Evolutionary conservation across 2,797 vertebrate species (phyloP), one percentile per base, ranked within the genome.

Genomic region (Eospalax fontanierii): DNA sequence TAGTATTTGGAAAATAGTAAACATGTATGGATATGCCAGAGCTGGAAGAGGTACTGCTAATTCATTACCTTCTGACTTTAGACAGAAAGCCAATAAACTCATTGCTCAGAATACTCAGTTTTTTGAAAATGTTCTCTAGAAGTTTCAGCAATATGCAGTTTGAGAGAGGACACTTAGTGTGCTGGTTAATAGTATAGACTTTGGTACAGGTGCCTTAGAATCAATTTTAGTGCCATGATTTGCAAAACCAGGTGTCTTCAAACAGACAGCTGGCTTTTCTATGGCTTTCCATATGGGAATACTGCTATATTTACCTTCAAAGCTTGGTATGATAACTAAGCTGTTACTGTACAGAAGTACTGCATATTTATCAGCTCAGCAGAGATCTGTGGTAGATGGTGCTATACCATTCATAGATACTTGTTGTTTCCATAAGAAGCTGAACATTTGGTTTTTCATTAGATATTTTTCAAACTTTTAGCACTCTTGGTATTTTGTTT

Each of bases 1-100:
- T 33, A 73, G 22, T 71, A 40, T 78, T 88, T 85, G 61, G 50
- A 84, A 97, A 93, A 59, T 2, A 85, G 28, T 95, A 81, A 87
- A 46, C 30, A 50, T n/a, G 18, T 35, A 3, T 35, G 6, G 57
- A 21, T 59, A 68, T 43, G 70, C 14, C 54, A 74, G 93, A 22
- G 15, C 63, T 74, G 24, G 78, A 81, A 95, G 68, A 46, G n/a
- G 19, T 74, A 68, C 68, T 94, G 46, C 80, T 83, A 81, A 87
- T 87, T 76, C 65, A 65, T 85, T 81, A 7, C 54, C 50, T 81
- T 70, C 26, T 90, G 74, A 11, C 40, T 79, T 79, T 73, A 91
- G 59, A 33, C 54, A 89, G 78, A 82, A 63, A 28, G 59, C 91
- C 35, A 78, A 43, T 59, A 30, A 65, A 87, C 18, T 11, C 33